phyloP scores from a whole-genome alignment of 2,113 vertebrate genomes.

The Centropus bengalensis region DNA sequence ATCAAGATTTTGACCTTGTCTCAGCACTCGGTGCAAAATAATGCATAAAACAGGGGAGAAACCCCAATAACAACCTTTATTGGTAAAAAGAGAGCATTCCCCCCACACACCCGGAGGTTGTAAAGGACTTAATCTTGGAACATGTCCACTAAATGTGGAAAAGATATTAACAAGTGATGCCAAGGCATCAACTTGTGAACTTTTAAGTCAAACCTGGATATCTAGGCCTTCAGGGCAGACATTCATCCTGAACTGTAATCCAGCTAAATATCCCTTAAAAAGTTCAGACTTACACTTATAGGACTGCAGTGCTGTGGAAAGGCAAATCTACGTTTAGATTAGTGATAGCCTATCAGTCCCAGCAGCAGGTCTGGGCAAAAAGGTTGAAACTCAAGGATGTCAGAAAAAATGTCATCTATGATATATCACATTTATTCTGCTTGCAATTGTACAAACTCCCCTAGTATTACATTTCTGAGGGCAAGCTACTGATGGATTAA shows the following conservation, averaged over 20 bases:
- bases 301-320: background rate
- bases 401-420: background rate
- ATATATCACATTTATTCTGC: background rate
- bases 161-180: background rate
- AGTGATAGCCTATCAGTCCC: background rate
- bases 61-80: background rate
- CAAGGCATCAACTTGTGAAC: background rate
- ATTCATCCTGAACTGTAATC: background rate
- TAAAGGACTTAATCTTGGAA: background rate
- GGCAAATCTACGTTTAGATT: background rate
- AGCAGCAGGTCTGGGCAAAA: background rate
- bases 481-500: background rate
- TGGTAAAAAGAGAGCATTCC: background rate
- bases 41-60: background rate
- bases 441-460: background rate
- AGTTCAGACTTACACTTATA: background rate
- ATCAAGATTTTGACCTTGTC: background rate
- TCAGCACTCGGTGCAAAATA: background rate
- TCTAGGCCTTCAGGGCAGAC: background rate
- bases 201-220: background rate
- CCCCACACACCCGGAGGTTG: background rate
- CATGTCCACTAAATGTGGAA: background rate
- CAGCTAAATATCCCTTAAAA: background rate
- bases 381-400: background rate
- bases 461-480: constrained; percentile 22